Evolutionary conservation across 2,113 vertebrate genomes (phyloP).

Genomic region (Phalacrocorax pelagicus): DNA sequence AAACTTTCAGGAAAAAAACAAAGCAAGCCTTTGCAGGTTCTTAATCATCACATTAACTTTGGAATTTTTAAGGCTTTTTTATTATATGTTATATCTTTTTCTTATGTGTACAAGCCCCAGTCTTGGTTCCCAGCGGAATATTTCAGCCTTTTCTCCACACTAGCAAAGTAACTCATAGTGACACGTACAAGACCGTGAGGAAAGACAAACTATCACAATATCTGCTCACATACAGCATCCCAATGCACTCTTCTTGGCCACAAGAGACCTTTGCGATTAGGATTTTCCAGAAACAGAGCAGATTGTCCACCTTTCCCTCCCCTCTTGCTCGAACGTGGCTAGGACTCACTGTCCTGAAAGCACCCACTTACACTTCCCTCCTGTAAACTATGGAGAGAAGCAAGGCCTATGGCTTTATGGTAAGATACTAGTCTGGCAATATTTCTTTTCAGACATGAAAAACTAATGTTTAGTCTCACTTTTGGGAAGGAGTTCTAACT

Average conservation of each 20-base stretch:
- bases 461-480: not conserved
- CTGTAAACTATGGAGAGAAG: not conserved
- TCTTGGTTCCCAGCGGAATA: not conserved
- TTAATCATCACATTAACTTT: not conserved
- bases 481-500: not conserved
- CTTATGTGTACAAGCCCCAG: not conserved
- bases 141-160: not conserved
- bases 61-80: not conserved
- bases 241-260: not conserved
- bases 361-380: fast-evolving
- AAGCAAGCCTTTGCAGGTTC: not conserved
- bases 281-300: not conserved
- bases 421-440: not conserved
- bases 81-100: not conserved
- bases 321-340: not conserved
- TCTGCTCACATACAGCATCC: not conserved
- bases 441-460: not conserved
- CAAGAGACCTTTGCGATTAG: not conserved
- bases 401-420: not conserved
- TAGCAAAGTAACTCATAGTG: not conserved
- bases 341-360: not conserved
- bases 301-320: not conserved
- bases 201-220: fast-evolving
- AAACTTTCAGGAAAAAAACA: not conserved
- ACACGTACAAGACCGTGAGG: not conserved